Evolutionary conservation across 2,888 invertebrate genomes (phyloP).

Genomic region (Drosophila mercatorum): DNA sequence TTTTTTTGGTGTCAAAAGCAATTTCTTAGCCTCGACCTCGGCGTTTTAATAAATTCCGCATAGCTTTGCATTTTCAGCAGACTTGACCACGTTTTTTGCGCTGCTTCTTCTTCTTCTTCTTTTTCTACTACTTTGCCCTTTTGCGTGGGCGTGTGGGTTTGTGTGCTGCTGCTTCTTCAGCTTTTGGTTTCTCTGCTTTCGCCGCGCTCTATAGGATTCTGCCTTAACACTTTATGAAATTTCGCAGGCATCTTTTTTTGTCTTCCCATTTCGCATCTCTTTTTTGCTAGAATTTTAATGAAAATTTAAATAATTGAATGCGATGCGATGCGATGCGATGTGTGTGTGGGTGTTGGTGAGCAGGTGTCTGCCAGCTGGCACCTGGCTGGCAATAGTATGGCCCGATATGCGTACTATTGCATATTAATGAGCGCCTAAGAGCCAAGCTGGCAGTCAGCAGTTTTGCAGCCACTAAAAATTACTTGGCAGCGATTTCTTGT

Average conservation of each 20-base stretch:
- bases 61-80: slow-evolving; percentile 74
- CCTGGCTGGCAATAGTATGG: slow-evolving; percentile 14
- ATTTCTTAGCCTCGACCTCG: slow-evolving; percentile 64
- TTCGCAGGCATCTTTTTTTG: slow-evolving; percentile 34
- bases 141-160: slow-evolving; percentile 6
- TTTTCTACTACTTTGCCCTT: background rate
- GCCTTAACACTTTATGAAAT: slow-evolving; percentile 72
- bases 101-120: background rate
- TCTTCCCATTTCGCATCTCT: background rate
- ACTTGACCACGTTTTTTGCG: slow-evolving; percentile 50
- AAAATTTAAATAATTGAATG: slow-evolving; percentile 80
- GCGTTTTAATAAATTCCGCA: slow-evolving; percentile 75
- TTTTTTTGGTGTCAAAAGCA: slow-evolving; percentile 62
- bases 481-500: slow-evolving; percentile 35
- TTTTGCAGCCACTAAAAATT: slow-evolving; percentile 44
- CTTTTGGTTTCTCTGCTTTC: slow-evolving; percentile 10
- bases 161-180: background rate
- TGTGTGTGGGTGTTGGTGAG: slow-evolving; percentile 12
- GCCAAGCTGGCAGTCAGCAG: slow-evolving; percentile 39
- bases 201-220: slow-evolving; percentile 27
- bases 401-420: slow-evolving; percentile 53
- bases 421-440: slow-evolving; percentile 75
- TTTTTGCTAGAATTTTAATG: slow-evolving; percentile 68
- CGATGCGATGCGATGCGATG: slow-evolving; percentile 19
- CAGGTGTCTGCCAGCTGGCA: slow-evolving; percentile 43